Evolutionary conservation across 2,888 invertebrate genomes (phyloP).

Genomic region (Drosophila bunnanda): DNA sequence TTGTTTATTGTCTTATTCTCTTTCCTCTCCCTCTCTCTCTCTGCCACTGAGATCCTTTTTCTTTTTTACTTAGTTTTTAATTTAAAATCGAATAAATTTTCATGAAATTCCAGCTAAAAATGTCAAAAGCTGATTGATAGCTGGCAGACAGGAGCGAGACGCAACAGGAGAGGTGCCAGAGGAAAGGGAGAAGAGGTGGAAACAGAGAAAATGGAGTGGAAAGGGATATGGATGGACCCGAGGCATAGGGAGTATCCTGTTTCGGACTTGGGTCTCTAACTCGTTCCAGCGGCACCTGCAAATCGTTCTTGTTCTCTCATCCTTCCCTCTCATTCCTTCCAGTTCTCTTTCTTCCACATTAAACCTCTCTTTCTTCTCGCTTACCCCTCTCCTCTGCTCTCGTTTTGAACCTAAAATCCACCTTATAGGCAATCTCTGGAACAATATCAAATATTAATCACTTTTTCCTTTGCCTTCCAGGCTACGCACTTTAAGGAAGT

Average conservation of each 20-base stretch:
- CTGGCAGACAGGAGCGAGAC: slow-evolving; percentile 63
- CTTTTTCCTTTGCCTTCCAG: slow-evolving; percentile 67
- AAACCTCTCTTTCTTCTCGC: not conserved
- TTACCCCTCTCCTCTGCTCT: not conserved
- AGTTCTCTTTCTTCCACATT: slow-evolving; percentile 2
- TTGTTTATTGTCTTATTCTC: slow-evolving; percentile 4
- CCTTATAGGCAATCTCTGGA: slow-evolving; percentile 65
- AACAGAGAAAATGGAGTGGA: not conserved
- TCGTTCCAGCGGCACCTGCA: slow-evolving; percentile 47
- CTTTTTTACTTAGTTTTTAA: slow-evolving; percentile 55
- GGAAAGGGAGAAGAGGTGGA: slow-evolving; percentile 10
- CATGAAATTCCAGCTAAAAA: slow-evolving; percentile 81
- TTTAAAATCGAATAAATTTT: slow-evolving; percentile 81
- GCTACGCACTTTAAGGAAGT: slow-evolving; percentile 60
- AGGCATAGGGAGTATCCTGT: slow-evolving; percentile 69
- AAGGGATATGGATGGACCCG: slow-evolving; percentile 10
- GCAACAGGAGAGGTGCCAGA: slow-evolving; percentile 10
- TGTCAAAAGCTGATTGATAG: slow-evolving; percentile 83
- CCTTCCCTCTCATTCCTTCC: not conserved
- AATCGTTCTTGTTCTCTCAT: slow-evolving; percentile 9
- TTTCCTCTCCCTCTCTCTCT: not conserved
- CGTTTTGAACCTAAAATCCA: not conserved
- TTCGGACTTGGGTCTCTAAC: slow-evolving; percentile 51
- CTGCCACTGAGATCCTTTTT: not conserved
- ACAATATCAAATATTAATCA: slow-evolving; percentile 80